Evolutionary conservation across 2,888 invertebrate genomes (phyloP).

Genomic region (Nephrotoma flavescens): DNA sequence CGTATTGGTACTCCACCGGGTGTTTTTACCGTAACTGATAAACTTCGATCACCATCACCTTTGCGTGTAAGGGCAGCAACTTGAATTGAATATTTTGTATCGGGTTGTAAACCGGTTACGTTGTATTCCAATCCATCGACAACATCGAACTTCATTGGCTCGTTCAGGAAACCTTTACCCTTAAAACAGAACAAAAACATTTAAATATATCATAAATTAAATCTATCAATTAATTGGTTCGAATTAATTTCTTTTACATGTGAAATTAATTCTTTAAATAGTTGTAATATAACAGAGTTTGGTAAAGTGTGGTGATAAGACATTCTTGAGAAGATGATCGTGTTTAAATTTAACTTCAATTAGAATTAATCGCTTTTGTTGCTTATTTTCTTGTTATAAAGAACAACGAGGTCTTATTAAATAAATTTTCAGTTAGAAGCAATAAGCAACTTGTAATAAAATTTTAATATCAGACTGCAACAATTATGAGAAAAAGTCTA

Average conservation of each 20-base stretch:
- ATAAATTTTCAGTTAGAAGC: too few relatives aligned
- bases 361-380: too few relatives aligned
- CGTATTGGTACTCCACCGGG: constrained; percentile 85
- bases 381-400: too few relatives aligned
- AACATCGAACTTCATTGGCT: constrained; percentile 76
- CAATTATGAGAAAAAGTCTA: too few relatives aligned
- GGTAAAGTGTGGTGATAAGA: too few relatives aligned
- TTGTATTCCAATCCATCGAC: constrained; percentile 70
- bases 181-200: constrained; percentile 12
- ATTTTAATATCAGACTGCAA: too few relatives aligned
- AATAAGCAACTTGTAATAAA: too few relatives aligned
- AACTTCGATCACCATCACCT: constrained; percentile 90
- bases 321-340: too few relatives aligned
- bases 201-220: neutral
- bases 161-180: constrained; percentile 57
- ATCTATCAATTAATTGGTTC: neutral
- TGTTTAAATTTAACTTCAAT: too few relatives aligned
- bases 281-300: too few relatives aligned
- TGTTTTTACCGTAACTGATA: constrained; percentile 72
- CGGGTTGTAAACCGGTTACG: constrained; percentile 83
- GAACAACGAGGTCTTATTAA: too few relatives aligned
- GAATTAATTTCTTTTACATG: neutral
- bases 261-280: too few relatives aligned
- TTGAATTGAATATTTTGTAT: constrained; percentile 85
- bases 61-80: constrained; percentile 92